Conservation (phyloP, 2,797 vertebrate species). For the Macrochelys suwanniensis region DNA sequence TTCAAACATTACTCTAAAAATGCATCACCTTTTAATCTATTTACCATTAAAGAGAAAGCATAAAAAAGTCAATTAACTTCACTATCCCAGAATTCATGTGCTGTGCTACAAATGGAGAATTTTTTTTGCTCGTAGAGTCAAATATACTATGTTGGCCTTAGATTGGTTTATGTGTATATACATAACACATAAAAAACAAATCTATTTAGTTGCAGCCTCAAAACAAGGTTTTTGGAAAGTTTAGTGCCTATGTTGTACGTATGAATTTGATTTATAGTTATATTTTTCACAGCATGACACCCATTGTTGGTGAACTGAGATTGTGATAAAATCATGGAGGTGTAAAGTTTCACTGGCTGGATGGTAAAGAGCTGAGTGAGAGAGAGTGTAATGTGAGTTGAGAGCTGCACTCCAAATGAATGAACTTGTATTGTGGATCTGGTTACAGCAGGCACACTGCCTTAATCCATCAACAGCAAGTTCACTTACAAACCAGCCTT, state of each 20-base stretch:
- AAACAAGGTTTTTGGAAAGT: slow-evolving; percentile 13
- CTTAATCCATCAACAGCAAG: slow-evolving; percentile 83
- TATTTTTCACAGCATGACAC: slow-evolving; percentile 75
- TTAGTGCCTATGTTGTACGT: slow-evolving; percentile 37
- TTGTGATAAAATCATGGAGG: slow-evolving; percentile 76
- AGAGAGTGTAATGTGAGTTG: slow-evolving; percentile 69
- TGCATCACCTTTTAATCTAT: not conserved
- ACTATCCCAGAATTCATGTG: slow-evolving; percentile 4
- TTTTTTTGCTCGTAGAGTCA: not conserved
- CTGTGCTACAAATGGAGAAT: slow-evolving; percentile 27
- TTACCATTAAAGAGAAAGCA: not conserved
- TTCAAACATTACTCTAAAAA: not conserved
- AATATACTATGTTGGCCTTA: slow-evolving; percentile 41
- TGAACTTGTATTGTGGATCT: slow-evolving; percentile 78
- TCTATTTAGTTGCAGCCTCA: slow-evolving; percentile 32
- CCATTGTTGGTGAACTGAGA: slow-evolving; percentile 73
- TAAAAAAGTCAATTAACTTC: not conserved
- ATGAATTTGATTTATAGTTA: slow-evolving; percentile 73
- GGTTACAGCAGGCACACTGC: slow-evolving; percentile 80
- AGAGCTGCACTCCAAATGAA: slow-evolving; percentile 76
- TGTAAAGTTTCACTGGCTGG: slow-evolving; percentile 78
- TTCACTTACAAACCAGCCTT: slow-evolving; percentile 88
- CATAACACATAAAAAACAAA: slow-evolving; percentile 35
- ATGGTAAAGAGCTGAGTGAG: slow-evolving; percentile 64
- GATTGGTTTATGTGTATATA: slow-evolving; percentile 13